These are phyloP conservation scores for Cryptomyrus ogoouensis DNA, from an alignment of 2,113 vertebrate genomes.

Conservation along the genomic window DNA sequence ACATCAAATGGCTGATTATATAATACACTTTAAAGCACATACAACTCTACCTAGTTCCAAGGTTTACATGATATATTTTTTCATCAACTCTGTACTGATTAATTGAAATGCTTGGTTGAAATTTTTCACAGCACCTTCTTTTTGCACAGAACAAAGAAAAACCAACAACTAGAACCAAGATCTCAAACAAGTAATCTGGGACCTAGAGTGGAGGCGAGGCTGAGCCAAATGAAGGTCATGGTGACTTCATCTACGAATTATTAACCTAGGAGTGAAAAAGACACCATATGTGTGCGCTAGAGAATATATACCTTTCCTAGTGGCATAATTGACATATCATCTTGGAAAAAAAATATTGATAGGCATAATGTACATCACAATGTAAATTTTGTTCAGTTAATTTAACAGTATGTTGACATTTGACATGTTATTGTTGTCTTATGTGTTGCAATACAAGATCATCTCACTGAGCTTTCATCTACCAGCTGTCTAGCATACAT, in stretches of 20 bases:
- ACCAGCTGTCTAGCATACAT: not conserved
- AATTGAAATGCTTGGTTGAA: not conserved
- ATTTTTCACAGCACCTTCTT: constrained; percentile 4
- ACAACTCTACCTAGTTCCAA: not conserved
- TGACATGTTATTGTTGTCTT: not conserved
- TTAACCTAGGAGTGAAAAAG: not conserved
- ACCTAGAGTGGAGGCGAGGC: constrained; percentile 39
- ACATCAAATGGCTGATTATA: not conserved
- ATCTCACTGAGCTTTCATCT: not conserved
- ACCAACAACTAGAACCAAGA: constrained; percentile 26
- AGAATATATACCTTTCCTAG: not conserved
- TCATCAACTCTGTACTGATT: not conserved
- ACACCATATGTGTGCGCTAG: not conserved
- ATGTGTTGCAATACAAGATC: not conserved
- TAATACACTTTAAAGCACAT: not conserved
- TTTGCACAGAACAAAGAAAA: constrained; percentile 47
- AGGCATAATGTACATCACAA: not conserved
- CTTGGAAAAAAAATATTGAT: not conserved
- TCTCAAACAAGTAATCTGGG: constrained; percentile 31
- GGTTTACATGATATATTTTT: not conserved
- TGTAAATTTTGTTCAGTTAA: not conserved
- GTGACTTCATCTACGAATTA: constrained; percentile 32
- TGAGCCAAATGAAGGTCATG: constrained; percentile 48
- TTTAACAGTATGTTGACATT: not conserved
- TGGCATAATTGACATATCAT: not conserved